Percentiles rank a stretch among this genome's conserved stretches.
Evolutionary conservation across 2,113 vertebrate species (phyloP).

Genomic region (Sinocyclocheilus rhinocerous): DNA sequence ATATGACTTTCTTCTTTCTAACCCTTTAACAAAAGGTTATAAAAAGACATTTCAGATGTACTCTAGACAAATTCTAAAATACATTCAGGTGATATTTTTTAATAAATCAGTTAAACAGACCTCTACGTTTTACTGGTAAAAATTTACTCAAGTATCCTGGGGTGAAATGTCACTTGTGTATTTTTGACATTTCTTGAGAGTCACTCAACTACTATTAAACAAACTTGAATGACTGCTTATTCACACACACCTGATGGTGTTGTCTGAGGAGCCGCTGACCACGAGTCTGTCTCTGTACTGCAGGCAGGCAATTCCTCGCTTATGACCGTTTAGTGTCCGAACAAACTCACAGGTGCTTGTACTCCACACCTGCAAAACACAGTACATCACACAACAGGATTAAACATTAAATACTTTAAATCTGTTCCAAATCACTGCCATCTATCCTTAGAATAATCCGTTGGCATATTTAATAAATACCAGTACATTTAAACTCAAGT

Average conservation of each 20-base stretch:
- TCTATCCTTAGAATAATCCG: neutral
- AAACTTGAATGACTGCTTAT: neutral
- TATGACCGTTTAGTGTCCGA: conserved; percentile 96
- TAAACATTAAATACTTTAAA: neutral
- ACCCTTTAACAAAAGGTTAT: too few species aligned
- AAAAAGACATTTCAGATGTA: too few species aligned
- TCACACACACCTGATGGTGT: conserved; percentile 88
- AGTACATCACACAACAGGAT: neutral
- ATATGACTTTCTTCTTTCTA: too few species aligned
- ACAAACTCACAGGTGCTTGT: conserved; percentile 98
- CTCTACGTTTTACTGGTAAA: neutral
- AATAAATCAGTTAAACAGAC: too few species aligned
- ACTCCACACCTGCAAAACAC: conserved; percentile 88
- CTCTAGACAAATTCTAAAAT: too few species aligned
- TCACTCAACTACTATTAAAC: too few species aligned
- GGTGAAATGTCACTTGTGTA: neutral
- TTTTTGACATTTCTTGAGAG: neutral
- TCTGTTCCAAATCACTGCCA: neutral
- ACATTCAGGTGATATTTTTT: too few species aligned
- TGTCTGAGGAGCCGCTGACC: conserved; percentile 96
- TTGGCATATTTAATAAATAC: neutral
- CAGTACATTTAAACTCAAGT: neutral
- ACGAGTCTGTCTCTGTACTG: conserved; percentile 97
- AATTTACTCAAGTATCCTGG: neutral
- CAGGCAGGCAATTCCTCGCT: conserved; percentile 95